Base-by-base conservation (phyloP, 2,888 invertebrate genomes). In the Protophormia terraenovae region DNA sequence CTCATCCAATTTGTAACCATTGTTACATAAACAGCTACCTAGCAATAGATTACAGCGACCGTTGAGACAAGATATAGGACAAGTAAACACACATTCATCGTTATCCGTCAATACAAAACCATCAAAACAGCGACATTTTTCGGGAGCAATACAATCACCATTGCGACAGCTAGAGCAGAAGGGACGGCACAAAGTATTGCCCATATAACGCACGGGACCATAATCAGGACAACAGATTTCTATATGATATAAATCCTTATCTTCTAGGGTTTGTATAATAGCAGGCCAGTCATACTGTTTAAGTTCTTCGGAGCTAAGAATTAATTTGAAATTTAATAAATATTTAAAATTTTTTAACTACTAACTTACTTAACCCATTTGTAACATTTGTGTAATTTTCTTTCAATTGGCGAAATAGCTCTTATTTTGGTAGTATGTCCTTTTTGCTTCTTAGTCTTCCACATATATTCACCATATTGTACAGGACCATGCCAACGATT, bases 151-250 rank as follows among this genome's bases (percentile, higher is more conserved):
- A 32, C 92, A 92, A 60, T 87, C 72, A 0, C 93, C 93, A 72
- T 92, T 92, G 6, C 87, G 86, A 47, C 93, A 92, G 55, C 88
- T 88, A 3, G 88, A 87, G 41, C 90, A 90, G 14, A 87, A 64
- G 0, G 92, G 91, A 0, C 87, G 87, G 45, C 92, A 92, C 2
- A 87, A 66, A 1, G 88, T 90, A 2, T 87, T 88, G 16, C 89
- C 89, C 41, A 75, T 85, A 19, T 88, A 79, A 0, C 89, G 88
- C 1, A 88, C 84, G 4, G 90, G 85, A 14, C 76, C 87, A 73
- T 95, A 96, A n/a, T 96, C 96, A 0, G 94, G 93, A 89, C 96
- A 97, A 90, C 97, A 97, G 41, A 95, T 93, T 86, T 95, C 93
- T 88, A 96, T 95, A 71, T 94, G 93, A 88, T 95, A 94, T 78